Conservation (phyloP, 2,797 vertebrate species). For the Eutrigla gurnardus region DNA sequence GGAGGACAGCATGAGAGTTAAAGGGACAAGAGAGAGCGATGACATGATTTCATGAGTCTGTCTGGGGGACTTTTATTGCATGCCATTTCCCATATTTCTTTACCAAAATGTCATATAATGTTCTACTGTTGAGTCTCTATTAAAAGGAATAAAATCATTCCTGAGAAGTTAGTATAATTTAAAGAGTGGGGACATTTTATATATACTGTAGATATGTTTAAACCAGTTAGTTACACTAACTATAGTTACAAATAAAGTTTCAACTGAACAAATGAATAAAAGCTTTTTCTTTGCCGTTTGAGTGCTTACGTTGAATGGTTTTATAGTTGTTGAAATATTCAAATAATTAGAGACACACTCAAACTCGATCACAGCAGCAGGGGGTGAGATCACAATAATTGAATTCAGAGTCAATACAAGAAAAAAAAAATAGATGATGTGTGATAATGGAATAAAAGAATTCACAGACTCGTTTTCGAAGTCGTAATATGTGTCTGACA, state of each 20-base stretch:
- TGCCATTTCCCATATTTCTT: background rate
- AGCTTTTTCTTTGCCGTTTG: no score
- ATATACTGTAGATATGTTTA: no score
- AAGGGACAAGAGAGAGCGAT: no score
- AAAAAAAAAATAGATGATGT: background rate
- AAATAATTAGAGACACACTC: no score
- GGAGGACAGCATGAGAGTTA: no score
- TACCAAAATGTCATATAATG: background rate
- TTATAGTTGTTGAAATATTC: no score
- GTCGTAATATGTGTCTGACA: background rate
- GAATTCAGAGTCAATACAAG: background rate
- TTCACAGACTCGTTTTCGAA: background rate
- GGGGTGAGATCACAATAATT: background rate
- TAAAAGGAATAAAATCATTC: background rate
- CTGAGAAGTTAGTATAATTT: background rate
- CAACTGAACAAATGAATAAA: no score
- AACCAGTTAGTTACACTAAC: no score
- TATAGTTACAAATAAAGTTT: no score
- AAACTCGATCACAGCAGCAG: background rate
- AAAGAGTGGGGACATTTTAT: background rate
- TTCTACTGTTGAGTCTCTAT: conserved; percentile 6
- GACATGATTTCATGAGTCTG: background rate
- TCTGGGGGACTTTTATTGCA: background rate
- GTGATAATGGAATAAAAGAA: background rate
- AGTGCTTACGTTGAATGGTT: no score